Conservation (phyloP, 2,113 vertebrate genomes). For the Budorcas taxicolor region DNA sequence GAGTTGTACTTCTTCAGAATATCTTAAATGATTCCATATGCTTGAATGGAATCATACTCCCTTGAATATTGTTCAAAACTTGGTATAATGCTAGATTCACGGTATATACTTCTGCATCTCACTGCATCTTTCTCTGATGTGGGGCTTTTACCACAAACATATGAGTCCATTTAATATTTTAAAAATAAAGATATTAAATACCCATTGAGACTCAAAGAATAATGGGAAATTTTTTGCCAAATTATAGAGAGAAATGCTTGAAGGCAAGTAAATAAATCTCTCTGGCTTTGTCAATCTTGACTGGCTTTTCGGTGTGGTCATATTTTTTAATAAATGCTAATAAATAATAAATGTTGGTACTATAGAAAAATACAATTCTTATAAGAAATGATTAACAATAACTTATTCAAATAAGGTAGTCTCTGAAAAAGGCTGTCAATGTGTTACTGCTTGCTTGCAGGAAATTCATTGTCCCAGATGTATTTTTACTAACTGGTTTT, state of each 20-base stretch:
- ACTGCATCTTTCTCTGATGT: background rate
- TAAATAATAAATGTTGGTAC: background rate
- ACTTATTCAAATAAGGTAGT: background rate
- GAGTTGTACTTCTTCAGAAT: background rate
- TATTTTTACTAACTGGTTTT: background rate
- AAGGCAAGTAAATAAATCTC: background rate
- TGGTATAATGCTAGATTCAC: background rate
- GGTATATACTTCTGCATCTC: background rate
- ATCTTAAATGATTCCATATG: background rate
- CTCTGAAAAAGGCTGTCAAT: background rate
- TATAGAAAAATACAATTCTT: background rate
- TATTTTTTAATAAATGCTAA: background rate
- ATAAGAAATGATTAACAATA: background rate
- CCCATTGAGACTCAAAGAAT: background rate
- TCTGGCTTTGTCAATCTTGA: background rate
- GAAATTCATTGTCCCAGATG: background rate
- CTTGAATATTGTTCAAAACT: background rate
- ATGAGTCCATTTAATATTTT: background rate
- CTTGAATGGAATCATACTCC: background rate
- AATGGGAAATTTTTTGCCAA: background rate
- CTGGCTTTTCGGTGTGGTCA: background rate
- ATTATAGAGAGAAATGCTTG: background rate
- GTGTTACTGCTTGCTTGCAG: background rate
- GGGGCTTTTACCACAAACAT: background rate
- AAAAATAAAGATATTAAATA: background rate